Percentiles rank a stretch among this genome's conserved stretches.
These are phyloP conservation scores for Nautilus pompilius DNA, from an alignment of 1,140 invertebrate species.

Conservation along the genomic window DNA sequence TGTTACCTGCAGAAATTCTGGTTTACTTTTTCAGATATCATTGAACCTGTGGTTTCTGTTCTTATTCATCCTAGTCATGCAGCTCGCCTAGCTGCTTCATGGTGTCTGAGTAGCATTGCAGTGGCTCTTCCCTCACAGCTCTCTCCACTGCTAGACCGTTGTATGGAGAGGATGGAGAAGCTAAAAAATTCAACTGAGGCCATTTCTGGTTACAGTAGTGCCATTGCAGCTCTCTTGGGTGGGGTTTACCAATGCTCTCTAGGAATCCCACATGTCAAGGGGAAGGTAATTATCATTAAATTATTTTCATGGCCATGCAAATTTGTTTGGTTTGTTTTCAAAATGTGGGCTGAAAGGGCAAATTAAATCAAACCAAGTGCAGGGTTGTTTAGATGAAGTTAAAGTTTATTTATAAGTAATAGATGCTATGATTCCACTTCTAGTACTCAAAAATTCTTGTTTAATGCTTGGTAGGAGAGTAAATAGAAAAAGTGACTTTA, in stretches of 20 bases:
- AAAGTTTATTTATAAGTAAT: no score
- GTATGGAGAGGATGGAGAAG: constrained; percentile 52
- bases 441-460: no score
- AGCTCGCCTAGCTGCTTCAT: constrained; percentile 86
- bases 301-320: neutral
- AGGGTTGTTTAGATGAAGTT: no score
- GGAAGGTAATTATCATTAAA: constrained; percentile 67
- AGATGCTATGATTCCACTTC: no score
- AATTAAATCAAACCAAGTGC: no score
- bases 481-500: no score
- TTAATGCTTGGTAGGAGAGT: no score
- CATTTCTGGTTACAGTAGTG: constrained; percentile 89
- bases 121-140: constrained; percentile 90
- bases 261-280: constrained; percentile 91
- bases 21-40: constrained; percentile 51
- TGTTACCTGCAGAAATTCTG: no score
- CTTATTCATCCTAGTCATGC: constrained; percentile 90
- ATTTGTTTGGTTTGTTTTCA: no score
- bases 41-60: constrained; percentile 72
- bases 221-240: constrained; percentile 87
- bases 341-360: no score
- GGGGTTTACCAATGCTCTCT: constrained; percentile 86
- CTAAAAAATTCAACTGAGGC: constrained; percentile 89
- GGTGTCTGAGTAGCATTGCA: constrained; percentile 89
- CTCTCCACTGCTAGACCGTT: constrained; percentile 82